phyloP scores from a whole-genome alignment of 2,888 invertebrate species.

The Caenorhabditis wallacei region DNA sequence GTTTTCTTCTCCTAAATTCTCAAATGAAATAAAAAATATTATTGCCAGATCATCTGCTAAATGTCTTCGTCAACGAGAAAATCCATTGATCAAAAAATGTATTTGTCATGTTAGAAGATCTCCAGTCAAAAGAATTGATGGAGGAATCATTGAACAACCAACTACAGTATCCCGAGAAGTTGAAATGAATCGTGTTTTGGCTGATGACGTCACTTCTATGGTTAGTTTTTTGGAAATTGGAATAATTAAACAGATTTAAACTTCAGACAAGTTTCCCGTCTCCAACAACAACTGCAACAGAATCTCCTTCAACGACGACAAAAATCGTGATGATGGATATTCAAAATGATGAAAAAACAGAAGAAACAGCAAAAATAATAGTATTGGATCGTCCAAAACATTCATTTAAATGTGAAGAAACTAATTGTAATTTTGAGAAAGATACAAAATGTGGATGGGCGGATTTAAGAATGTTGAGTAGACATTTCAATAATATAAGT shows the following conservation, averaged over 20 bases:
- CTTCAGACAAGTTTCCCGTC: conserved; percentile 26
- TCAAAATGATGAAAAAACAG: conserved; percentile 20
- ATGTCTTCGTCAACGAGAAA: conserved; percentile 72
- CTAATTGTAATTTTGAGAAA: conserved; percentile 60
- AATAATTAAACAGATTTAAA: too few relatives aligned
- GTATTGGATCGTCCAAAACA: conserved; percentile 19
- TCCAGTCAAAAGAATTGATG: conserved; percentile 49
- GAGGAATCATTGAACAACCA: conserved; percentile 28
- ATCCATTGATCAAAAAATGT: conserved; percentile 70
- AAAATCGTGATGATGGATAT: conserved; percentile 24
- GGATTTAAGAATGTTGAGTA: conserved; percentile 68
- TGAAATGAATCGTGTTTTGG: conserved; percentile 55
- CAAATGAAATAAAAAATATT: not conserved
- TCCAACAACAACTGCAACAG: conserved; percentile 24
- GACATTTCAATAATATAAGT: conserved; percentile 75
- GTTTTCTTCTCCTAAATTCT: not conserved
- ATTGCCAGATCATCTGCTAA: conserved; percentile 63
- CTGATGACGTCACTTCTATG: conserved; percentile 48
- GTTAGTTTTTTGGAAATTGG: not conserved
- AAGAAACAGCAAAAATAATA: conserved; percentile 29
- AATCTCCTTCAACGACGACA: conserved; percentile 4
- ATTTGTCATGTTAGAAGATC: conserved; percentile 71
- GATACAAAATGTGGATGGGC: conserved; percentile 71
- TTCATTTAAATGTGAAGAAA: conserved; percentile 46
- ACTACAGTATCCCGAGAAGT: conserved; percentile 50